Evolutionary conservation across 1,140 invertebrate species (phyloP), one percentile per base, ranked within the genome.

Genomic region (Cyrtorhinus lividipennis): DNA sequence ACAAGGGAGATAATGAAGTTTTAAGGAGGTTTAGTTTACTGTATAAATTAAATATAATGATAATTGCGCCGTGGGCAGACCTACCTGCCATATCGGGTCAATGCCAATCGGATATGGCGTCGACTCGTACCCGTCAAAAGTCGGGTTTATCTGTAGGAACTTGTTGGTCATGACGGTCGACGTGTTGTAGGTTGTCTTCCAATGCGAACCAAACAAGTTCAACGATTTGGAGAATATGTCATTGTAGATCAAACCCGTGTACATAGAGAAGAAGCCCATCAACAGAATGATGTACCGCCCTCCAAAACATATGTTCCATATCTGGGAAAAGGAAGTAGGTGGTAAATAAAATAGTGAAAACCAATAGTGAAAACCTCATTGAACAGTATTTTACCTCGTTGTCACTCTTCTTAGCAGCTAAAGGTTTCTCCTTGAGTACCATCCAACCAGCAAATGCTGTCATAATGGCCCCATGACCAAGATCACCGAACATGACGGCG

Each of bases 181-280:
- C 60, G 68, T 69, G 68, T 82, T 77, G 67, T 81, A 81, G 63
- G 80, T 76, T 23, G 79, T 72, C 13, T 72, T 72, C 94, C 95
- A 99, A 68, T 87, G 81, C 0, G 92, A 93, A 1, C 93, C 93
- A 78, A 99, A 99, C 27, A 99, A 79, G 72, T 99, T 99, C 2
- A 98, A 71, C 2, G 93, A 92, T 73, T 98, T 99, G 10, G 94
- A 93, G 76, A 98, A 99, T 5, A 95, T 80, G 73, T 99, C 97
- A 75, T 99, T 99, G 78, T 99, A 99, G 64, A 99, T 92, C 0
- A 99, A 71, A 1, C 96, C 96, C 15, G 95, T 95, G 77, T 99
- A 99, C 77, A 98, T 94, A 0, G 95, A 98, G 75, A 99, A 99
- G 5, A 87, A 67, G 1, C 96, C 96, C 97, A 99, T 99, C 20